phyloP scores from a whole-genome alignment of 2,888 invertebrate species.

The Clivina fossor region DNA sequence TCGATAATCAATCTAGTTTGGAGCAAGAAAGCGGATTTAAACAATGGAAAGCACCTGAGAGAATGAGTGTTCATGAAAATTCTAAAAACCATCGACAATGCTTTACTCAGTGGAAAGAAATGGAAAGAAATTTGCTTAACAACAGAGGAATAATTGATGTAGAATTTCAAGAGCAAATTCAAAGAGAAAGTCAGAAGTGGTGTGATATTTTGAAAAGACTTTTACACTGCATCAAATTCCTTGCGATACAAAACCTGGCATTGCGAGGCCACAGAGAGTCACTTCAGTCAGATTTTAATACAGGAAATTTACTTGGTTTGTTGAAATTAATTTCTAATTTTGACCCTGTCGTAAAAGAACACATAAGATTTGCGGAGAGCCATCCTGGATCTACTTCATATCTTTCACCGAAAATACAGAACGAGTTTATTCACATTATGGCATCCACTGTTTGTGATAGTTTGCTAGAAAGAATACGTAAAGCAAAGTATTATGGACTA shows the following conservation, averaged over 20 bases:
- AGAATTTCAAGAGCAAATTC: not conserved
- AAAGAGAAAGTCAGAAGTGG: conserved; percentile 8
- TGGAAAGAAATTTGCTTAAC: conserved; percentile 1
- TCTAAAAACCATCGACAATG: conserved; percentile 6
- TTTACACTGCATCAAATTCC: conserved; percentile 5
- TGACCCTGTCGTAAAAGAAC: conserved; percentile 3
- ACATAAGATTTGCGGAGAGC: not conserved
- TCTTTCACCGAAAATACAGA: conserved; percentile 5
- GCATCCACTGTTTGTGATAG: not conserved
- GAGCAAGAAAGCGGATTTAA: conserved; percentile 11
- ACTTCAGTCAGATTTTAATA: conserved; percentile 8
- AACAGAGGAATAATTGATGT: conserved; percentile 17
- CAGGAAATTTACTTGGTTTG: conserved; percentile 20
- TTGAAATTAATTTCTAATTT: conserved; percentile 11
- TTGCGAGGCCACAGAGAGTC: conserved; percentile 20
- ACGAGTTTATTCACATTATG: conserved; percentile 5
- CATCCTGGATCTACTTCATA: too few relatives aligned
- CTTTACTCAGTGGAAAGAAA: conserved; percentile 14
- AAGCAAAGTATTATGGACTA: not conserved
- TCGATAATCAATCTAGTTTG: conserved; percentile 5
- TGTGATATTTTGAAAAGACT: conserved; percentile 8
- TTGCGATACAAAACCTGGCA: conserved; percentile 17
- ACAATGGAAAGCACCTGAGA: conserved; percentile 9
- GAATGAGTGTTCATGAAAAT: conserved; percentile 3
- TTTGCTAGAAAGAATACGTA: too few relatives aligned